Evolutionary conservation across 2,888 invertebrate species (phyloP).

Genomic region (Stratiomys singularior): DNA sequence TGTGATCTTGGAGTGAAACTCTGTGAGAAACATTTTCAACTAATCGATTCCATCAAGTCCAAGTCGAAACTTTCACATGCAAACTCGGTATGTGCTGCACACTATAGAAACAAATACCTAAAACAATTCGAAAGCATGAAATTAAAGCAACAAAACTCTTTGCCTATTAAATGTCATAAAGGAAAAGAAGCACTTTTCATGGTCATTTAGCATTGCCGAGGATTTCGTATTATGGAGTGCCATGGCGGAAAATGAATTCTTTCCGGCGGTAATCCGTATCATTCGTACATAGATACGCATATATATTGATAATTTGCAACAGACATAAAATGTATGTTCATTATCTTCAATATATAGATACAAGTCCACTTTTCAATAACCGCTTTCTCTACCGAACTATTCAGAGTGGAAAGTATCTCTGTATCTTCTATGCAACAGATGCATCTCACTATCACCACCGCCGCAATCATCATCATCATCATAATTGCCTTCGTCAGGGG

Average conservation of each 20-base stretch:
- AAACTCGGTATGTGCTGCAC: too few species aligned
- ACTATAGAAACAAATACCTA: too few species aligned
- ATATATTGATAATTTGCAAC: not conserved
- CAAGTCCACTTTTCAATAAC: conserved; percentile 42
- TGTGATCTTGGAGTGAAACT: too few species aligned
- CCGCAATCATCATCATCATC: not conserved
- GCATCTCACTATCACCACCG: conserved; percentile 5
- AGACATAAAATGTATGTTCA: not conserved
- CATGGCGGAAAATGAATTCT: conserved; percentile 23
- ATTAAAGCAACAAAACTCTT: too few species aligned
- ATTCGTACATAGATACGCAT: not conserved
- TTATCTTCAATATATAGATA: not conserved
- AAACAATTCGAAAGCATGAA: too few species aligned
- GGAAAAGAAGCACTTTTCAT: conserved; percentile 24
- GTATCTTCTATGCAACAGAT: conserved; percentile 19
- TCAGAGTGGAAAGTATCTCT: conserved; percentile 52
- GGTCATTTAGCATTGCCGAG: conserved; percentile 4
- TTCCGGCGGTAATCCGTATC: conserved; percentile 2
- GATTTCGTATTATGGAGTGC: not conserved
- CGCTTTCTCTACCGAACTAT: conserved; percentile 52
- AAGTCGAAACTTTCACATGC: too few species aligned
- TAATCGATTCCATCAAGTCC: too few species aligned
- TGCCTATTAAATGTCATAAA: not conserved
- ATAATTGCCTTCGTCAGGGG: not conserved
- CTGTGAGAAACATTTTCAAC: too few species aligned